phyloP scores from a whole-genome alignment of 2,888 invertebrate species.

The Epistrophe eligans region DNA sequence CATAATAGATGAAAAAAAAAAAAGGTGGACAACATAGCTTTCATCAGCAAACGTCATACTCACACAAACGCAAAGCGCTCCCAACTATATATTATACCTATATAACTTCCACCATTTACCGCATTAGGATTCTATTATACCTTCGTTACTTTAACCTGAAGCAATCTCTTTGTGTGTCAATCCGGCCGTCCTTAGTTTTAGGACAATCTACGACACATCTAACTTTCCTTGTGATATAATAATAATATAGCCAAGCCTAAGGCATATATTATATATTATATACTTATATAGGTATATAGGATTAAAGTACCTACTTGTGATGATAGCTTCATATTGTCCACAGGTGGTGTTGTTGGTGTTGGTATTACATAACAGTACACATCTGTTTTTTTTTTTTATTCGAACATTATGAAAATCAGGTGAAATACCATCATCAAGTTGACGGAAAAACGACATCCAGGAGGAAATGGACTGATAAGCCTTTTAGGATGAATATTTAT shows the following conservation, averaged over 20 bases:
- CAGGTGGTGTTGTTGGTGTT: conserved; percentile 2
- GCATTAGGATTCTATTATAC: conserved; percentile 4
- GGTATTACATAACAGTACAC: background rate
- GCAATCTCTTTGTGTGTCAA: background rate
- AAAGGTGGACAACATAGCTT: background rate
- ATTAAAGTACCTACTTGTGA: conserved; percentile 14
- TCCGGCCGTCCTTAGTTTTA: background rate
- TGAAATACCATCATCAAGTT: background rate
- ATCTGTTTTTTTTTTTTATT: background rate
- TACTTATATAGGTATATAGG: too few relatives aligned
- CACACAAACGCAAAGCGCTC: background rate
- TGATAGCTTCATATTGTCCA: conserved; percentile 30
- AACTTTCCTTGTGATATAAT: background rate
- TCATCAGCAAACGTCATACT: background rate
- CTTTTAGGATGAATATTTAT: conserved; percentile 9
- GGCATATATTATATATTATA: background rate
- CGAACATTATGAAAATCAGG: conserved; percentile 4
- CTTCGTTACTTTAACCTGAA: conserved; percentile 6
- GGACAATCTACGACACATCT: background rate
- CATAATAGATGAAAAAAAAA: too few relatives aligned
- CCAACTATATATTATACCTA: background rate
- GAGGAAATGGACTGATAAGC: conserved; percentile 12
- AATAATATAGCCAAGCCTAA: background rate
- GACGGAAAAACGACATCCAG: conserved; percentile 17
- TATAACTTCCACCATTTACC: background rate